Evolutionary conservation across 1,140 invertebrate genomes (phyloP).

Genomic region (Trichogramma pretiosum): DNA sequence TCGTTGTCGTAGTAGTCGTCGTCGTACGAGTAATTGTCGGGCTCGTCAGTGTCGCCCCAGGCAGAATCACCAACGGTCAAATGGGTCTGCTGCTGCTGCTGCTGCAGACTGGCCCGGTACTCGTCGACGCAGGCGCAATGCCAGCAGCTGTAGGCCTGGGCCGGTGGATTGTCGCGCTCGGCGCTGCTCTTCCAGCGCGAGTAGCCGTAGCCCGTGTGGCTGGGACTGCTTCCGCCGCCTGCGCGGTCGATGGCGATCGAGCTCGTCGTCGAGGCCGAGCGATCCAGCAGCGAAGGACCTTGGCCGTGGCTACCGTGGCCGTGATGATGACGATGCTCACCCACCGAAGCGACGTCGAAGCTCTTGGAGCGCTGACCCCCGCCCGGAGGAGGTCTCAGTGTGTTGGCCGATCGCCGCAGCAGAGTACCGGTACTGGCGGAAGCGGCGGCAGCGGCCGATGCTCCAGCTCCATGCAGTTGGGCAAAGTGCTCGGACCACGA

Average conservation of each 20-base stretch:
- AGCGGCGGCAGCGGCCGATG: conserved; percentile 29
- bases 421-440: conserved; percentile 25
- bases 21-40: conserved; percentile 22
- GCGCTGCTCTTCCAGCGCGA: conserved; percentile 2
- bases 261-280: conserved; percentile 34
- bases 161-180: conserved; percentile 13
- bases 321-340: too few relatives aligned
- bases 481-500: conserved; percentile 47
- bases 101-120: conserved; percentile 20
- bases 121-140: conserved; percentile 44
- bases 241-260: conserved; percentile 52
- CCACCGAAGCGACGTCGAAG: conserved; percentile 57
- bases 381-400: conserved; percentile 53
- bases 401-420: conserved; percentile 32
- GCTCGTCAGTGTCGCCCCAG: conserved; percentile 24
- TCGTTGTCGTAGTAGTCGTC: conserved; percentile 40
- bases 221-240: conserved; percentile 47
- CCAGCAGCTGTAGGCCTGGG: conserved; percentile 32
- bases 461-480: too few relatives aligned
- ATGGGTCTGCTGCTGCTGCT: too few relatives aligned
- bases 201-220: conserved; percentile 46
- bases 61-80: conserved; percentile 22
- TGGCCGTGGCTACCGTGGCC: neutral
- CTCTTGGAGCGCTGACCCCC: conserved; percentile 61
- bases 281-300: neutral